phyloP scores from a whole-genome alignment of 1,140 invertebrate genomes.

The Leptopilina clavipes region DNA sequence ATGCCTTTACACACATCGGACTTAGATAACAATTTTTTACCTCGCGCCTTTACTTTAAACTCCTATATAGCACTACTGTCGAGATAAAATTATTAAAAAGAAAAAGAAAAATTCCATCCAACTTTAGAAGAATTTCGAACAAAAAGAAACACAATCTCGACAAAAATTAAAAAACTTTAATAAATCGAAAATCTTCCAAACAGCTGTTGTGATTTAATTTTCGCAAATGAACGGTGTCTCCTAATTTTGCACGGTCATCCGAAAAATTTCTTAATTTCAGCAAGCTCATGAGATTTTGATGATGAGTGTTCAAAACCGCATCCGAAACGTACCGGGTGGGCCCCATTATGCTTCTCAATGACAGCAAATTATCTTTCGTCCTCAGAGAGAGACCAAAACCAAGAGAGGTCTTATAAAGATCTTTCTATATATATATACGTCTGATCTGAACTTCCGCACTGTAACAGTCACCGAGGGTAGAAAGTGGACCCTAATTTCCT shows the following conservation, averaged over 20 bases:
- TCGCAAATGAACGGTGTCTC: slow-evolving; percentile 43
- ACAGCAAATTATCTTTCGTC: slow-evolving; percentile 56
- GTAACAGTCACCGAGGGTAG: slow-evolving; percentile 12
- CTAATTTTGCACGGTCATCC: slow-evolving; percentile 54
- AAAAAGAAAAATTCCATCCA: slow-evolving; percentile 57
- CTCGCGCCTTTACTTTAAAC: slow-evolving; percentile 43
- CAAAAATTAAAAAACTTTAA: not conserved
- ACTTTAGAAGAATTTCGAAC: no score
- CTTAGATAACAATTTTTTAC: slow-evolving; percentile 55
- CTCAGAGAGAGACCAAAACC: slow-evolving; percentile 43
- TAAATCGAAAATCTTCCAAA: not conserved
- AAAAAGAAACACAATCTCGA: no score
- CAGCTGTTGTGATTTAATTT: not conserved
- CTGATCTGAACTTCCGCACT: slow-evolving; percentile 11
- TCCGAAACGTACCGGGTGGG: slow-evolving; percentile 11
- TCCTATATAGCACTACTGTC: slow-evolving; percentile 38
- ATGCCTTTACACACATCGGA: slow-evolving; percentile 36
- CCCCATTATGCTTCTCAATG: slow-evolving; percentile 46
- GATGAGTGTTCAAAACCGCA: slow-evolving; percentile 7
- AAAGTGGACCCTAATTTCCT: slow-evolving; percentile 57
- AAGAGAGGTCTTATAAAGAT: slow-evolving; percentile 33
- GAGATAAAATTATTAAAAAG: slow-evolving; percentile 60
- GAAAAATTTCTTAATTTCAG: slow-evolving; percentile 65
- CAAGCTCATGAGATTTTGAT: slow-evolving; percentile 38
- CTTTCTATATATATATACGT: not conserved